Base-by-base conservation (phyloP, 2,113 vertebrate genomes). In the Numida meleagris region DNA sequence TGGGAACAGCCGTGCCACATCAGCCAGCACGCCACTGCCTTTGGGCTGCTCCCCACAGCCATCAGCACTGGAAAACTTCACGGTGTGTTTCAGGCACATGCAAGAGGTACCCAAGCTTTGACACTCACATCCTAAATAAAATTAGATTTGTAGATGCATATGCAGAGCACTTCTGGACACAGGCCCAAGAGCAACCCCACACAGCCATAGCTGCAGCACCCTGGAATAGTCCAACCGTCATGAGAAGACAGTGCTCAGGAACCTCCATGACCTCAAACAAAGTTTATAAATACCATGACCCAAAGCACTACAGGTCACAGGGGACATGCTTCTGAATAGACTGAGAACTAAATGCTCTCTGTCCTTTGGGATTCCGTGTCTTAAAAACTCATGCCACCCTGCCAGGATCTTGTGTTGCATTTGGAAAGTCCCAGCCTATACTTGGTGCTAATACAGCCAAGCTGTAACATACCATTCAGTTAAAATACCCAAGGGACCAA, bases 291-390 rank as follows among this genome's bases (percentile, higher is more conserved):
- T 86, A 82, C 14, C 53, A 50, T 21, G 50, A 40, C 59, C 25
- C 87, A 59, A 96, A 96, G 48, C 2, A 12, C 62, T 79, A 34
- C 16, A 71, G 18, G 36, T 88, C 71, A 81, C 61, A 81, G 72
- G 55, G 70, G 88, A 94, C 82, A 93, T 40, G 45, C 9, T 57
- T 75, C 31, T 62, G 72, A 95, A 95, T 58, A 65, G 53, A 85
- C 2, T 73, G 53, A 94, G 48, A 40, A 58, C 36, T 42, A 13
- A 90, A 45, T 53, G 40, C 8, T 88, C 20, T 14, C 57, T 23
- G 9, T 62, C 84, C 66, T 46, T 19, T 24, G 46, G 31, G 77
- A 73, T 4, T 84, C 20, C 10, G 61, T 68, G 15, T 82, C 58
- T 40, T 6, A 23, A 27, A 50, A 91, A 33, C 62, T 46, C 2